phyloP scores from a whole-genome alignment of 2,113 vertebrate genomes.

The Heterotilapia buettikoferi region DNA sequence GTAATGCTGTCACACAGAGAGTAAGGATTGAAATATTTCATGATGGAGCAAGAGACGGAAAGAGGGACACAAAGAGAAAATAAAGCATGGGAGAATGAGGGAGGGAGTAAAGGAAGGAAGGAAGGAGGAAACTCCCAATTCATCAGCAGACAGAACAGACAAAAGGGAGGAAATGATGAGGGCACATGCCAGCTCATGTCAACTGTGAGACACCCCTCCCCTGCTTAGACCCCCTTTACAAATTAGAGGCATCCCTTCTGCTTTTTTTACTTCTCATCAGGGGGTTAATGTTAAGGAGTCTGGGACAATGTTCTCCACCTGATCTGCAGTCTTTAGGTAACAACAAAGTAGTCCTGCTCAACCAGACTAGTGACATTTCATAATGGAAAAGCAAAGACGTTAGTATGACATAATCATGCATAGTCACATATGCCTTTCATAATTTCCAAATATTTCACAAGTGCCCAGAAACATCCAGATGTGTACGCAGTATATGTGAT shows the following conservation, averaged over 20 bases:
- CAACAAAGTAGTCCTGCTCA: conserved; percentile 5
- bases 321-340: neutral
- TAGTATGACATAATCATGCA: neutral
- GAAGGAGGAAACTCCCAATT: conserved; percentile 35
- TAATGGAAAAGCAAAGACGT: neutral
- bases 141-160: conserved; percentile 49
- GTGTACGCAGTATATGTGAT: neutral
- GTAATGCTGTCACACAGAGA: conserved; percentile 20
- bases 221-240: conserved; percentile 1
- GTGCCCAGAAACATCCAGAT: neutral
- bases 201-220: conserved; percentile 36
- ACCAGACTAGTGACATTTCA: conserved; percentile 44
- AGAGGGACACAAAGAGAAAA: neutral
- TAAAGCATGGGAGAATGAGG: neutral
- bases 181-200: conserved; percentile 47
- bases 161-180: conserved; percentile 60
- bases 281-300: neutral
- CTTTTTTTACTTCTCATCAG: neutral
- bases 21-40: conserved; percentile 4
- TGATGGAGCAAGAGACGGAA: neutral
- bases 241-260: conserved; percentile 44
- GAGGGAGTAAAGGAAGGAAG: conserved; percentile 1
- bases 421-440: neutral
- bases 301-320: neutral
- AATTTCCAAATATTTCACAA: neutral